Conservation (phyloP, 2,888 invertebrate genomes). For the Pseudolycoriella hygida region DNA sequence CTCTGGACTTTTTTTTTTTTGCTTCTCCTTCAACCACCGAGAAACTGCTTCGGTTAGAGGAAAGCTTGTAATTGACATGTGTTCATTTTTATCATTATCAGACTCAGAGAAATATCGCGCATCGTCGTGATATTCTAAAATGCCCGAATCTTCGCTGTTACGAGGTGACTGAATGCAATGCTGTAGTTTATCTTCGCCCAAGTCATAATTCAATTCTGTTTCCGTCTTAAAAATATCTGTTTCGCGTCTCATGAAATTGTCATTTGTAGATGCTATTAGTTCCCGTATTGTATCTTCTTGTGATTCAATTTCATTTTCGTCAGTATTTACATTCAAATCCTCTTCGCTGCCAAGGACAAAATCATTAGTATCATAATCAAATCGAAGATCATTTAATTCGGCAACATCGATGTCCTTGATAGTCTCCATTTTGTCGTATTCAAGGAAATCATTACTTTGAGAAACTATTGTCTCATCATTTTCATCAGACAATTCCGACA, state of each 20-base stretch:
- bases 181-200: background rate
- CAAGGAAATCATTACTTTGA: background rate
- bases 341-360: background rate
- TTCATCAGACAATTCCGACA: background rate
- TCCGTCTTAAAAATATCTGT: background rate
- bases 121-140: slow-evolving; percentile 1
- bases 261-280: background rate
- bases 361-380: background rate
- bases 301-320: background rate
- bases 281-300: background rate
- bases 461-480: background rate
- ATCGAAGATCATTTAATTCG: background rate
- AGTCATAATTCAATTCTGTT: background rate
- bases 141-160: slow-evolving; percentile 4
- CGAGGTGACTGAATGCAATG: background rate
- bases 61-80: slow-evolving; percentile 12
- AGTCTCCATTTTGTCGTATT: background rate
- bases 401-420: background rate
- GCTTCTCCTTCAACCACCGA: slow-evolving; percentile 34
- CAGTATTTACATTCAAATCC: background rate
- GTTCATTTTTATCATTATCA: background rate
- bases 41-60: slow-evolving; percentile 41
- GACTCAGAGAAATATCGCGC: background rate
- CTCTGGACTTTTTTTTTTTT: slow-evolving; percentile 22
- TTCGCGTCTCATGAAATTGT: background rate